Base-by-base conservation (phyloP, 2,797 vertebrate genomes). In the Syngnathus rostellatus region DNA sequence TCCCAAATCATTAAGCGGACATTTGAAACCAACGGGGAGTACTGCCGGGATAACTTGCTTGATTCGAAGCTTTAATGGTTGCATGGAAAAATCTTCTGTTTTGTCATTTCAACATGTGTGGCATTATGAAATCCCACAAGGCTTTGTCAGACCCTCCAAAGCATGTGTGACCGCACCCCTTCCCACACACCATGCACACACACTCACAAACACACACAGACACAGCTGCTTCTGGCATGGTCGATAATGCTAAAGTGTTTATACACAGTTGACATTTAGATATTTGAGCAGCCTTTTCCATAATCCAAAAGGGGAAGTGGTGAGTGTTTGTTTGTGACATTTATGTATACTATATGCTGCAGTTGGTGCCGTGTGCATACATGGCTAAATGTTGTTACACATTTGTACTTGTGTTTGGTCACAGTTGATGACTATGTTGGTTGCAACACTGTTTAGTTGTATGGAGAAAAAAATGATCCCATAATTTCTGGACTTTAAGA, bases 231-330 rank as follows among this genome's bases (percentile, higher is more conserved):
- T 69, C 79, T 71, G 72, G 64, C 40, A 64, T 63, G 51, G 58
- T 60, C 68, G 69, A 25, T 91, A 89, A 91, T 91, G 90, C 83
- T 82, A 87, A 89, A 89, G 86, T 91, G 85, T 89, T 89, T 87
- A 88, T 92, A 82, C 71, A 53, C 77, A 76, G 88, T 81, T 92
- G 91, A 91, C 89, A 92, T 92, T 91, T 90, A 78, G 88, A 87
- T 90, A 87, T 89, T 89, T 91, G 83, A 86, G 78, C 78, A 88
- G 82, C 80, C 75, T 81, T 83, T 77, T 21, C 74, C 77, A 79
- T 89, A 85, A 91, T 88, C 85, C 80, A 73, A 45, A 62, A 78
- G 77, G 73, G 75, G 74, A 82, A 82, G 68, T 77, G 67, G 57
- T 67, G 64, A 80, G 70, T 70, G 69, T 86, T 84, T 78, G 74